phyloP scores from a whole-genome alignment of 53 echinoderm and acorn worm genomes.

The Astropecten irregularis region DNA sequence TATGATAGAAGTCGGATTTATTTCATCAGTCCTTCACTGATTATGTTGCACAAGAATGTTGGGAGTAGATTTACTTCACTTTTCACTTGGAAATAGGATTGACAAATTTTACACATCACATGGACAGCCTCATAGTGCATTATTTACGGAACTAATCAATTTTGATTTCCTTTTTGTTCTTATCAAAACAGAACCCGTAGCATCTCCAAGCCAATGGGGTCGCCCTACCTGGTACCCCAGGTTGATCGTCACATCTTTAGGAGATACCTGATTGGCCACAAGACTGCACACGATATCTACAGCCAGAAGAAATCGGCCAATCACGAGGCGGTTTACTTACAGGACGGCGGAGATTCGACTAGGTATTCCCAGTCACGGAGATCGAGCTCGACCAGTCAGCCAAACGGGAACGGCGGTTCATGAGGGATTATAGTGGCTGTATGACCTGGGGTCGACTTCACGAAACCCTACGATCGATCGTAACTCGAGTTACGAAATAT shows the following conservation, averaged over 20 bases:
- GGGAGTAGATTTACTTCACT: too few relatives aligned
- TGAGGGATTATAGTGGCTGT: too few relatives aligned
- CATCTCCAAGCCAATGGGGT: conserved; percentile 12
- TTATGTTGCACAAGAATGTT: too few relatives aligned
- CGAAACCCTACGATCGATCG: too few relatives aligned
- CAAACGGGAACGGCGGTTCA: background rate
- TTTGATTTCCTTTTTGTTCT: background rate
- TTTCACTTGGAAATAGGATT: too few relatives aligned
- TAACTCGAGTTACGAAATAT: too few relatives aligned
- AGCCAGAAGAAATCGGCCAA: background rate
- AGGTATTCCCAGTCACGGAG: conserved; percentile 21
- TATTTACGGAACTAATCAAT: too few relatives aligned
- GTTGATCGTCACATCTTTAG: conserved; percentile 15
- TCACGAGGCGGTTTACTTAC: conserved; percentile 14
- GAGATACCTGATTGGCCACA: conserved; percentile 39
- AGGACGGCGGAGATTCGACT: background rate
- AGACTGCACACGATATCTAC: conserved; percentile 43
- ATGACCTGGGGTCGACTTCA: too few relatives aligned
- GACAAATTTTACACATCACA: too few relatives aligned
- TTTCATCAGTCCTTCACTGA: too few relatives aligned
- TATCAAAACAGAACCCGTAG: conserved; percentile 1
- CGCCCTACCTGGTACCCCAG: conserved; percentile 28
- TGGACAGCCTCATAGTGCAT: too few relatives aligned
- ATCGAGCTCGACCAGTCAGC: background rate
- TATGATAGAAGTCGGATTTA: too few relatives aligned